Percentiles rank a stretch among this genome's conserved stretches.
Conservation (phyloP, 2,888 invertebrate genomes). For the Sinohyriopsis cumingii region DNA sequence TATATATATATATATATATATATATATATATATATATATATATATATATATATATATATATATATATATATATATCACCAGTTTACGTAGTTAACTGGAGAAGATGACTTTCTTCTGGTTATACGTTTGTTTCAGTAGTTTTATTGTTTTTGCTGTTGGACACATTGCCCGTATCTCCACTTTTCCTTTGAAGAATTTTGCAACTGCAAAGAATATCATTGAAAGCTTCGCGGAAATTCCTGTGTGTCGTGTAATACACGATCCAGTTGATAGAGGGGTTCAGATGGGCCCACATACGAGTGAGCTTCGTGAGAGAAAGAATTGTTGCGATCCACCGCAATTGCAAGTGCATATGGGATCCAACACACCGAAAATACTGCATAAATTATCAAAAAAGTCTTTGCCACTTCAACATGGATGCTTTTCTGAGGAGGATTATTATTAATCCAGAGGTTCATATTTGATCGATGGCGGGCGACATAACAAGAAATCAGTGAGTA, state of each 20-base stretch:
- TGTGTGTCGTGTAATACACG: slow-evolving; percentile 29
- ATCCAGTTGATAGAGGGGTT: slow-evolving; percentile 44
- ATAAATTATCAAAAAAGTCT: slow-evolving; percentile 35
- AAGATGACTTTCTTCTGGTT: too few relatives aligned
- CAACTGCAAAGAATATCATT: too few relatives aligned
- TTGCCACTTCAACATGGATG: slow-evolving; percentile 23
- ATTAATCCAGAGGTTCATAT: not conserved
- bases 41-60: too few relatives aligned
- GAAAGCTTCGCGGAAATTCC: too few relatives aligned
- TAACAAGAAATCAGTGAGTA: slow-evolving; percentile 31
- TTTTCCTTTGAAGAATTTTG: too few relatives aligned
- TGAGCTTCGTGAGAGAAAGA: slow-evolving; percentile 29
- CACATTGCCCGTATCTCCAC: too few relatives aligned
- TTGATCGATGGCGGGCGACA: slow-evolving; percentile 1
- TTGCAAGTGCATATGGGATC: slow-evolving; percentile 39
- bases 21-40: too few relatives aligned
- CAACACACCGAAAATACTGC: slow-evolving; percentile 37
- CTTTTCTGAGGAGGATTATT: not conserved
- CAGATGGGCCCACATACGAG: slow-evolving; percentile 40
- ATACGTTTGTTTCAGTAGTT: too few relatives aligned
- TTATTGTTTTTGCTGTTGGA: too few relatives aligned
- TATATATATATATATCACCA: too few relatives aligned
- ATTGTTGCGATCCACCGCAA: slow-evolving; percentile 32
- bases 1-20: too few relatives aligned
- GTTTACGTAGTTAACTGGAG: too few relatives aligned